A percentile compares a stretch with the other conserved stretches of the same genome.
These are phyloP conservation scores for Dendroctonus valens DNA, from an alignment of 1,140 invertebrate species.

Conservation along the genomic window DNA sequence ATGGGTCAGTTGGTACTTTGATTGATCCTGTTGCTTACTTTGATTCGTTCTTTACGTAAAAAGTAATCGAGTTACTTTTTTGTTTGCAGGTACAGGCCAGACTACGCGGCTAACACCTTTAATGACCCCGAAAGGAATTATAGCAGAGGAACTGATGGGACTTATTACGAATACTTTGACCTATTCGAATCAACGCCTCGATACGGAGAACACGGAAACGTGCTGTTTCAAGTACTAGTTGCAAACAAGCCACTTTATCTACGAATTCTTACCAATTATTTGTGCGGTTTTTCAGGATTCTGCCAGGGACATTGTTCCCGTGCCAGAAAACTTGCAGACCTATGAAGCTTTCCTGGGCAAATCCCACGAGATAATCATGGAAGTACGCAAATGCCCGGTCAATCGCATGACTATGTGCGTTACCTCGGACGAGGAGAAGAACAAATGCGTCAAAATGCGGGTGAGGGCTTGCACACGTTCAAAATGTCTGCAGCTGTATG, in stretches of 20 bases:
- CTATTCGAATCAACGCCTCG: conserved; percentile 69
- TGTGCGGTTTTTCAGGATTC: conserved; percentile 60
- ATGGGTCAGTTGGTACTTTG: neutral
- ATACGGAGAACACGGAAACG: conserved; percentile 65
- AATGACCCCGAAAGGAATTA: conserved; percentile 35
- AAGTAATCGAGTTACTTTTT: neutral
- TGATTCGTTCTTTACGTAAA: neutral
- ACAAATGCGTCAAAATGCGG: conserved; percentile 93
- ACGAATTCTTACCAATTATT: neutral
- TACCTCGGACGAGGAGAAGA: conserved; percentile 84
- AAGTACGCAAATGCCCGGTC: conserved; percentile 77
- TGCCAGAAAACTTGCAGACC: conserved; percentile 62
- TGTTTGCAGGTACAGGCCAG: no score
- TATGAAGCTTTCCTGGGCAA: conserved; percentile 61
- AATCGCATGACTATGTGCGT: conserved; percentile 81
- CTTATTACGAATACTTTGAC: conserved; percentile 61
- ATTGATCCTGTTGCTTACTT: no score
- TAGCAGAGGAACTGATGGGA: conserved; percentile 10
- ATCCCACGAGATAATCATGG: conserved; percentile 67
- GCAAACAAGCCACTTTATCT: neutral
- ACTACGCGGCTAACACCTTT: neutral
- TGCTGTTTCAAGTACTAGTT: conserved; percentile 64
- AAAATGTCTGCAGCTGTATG: no score
- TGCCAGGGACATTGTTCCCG: conserved; percentile 60
- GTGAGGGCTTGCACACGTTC: conserved; percentile 51